Percentiles rank a stretch among this genome's conserved stretches.
phyloP scores from a whole-genome alignment of 2,888 invertebrate genomes.

The Cataglyphis altisquamis region DNA sequence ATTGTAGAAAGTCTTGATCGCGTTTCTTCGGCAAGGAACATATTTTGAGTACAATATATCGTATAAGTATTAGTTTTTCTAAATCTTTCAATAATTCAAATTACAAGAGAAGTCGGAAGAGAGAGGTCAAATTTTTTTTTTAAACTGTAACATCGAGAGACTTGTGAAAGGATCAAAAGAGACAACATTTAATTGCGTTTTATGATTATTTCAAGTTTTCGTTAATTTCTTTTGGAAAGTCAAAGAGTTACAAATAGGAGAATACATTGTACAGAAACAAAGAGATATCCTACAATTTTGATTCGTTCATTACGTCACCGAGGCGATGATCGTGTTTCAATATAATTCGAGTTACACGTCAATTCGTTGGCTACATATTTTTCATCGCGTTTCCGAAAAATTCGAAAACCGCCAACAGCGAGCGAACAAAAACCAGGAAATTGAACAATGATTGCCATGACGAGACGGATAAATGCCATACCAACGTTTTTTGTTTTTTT shows the following conservation, averaged over 20 bases:
- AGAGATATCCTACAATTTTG: neutral
- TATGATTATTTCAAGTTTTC: neutral
- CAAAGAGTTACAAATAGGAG: neutral
- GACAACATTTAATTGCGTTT: neutral
- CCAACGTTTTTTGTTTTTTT: slow-evolving; percentile 2
- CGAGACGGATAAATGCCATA: slow-evolving; percentile 48
- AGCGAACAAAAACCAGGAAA: slow-evolving; percentile 48
- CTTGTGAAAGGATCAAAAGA: neutral
- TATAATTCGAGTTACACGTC: slow-evolving; percentile 37
- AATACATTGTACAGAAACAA: neutral
- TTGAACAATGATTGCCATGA: slow-evolving; percentile 54
- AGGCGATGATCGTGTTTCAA: slow-evolving; percentile 27
- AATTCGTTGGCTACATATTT: slow-evolving; percentile 25
- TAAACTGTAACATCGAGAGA: neutral
- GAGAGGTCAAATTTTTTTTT: neutral
- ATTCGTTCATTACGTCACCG: neutral
- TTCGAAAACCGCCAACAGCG: slow-evolving; percentile 46
- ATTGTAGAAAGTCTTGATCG: neutral
- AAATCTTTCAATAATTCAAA: neutral
- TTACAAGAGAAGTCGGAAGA: neutral
- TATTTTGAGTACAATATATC: neutral
- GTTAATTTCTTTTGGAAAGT: neutral
- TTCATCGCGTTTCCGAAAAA: slow-evolving; percentile 46
- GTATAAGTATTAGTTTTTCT: neutral
- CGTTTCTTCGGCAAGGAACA: neutral